These are phyloP conservation scores for Yponomeuta cagnagella DNA, from an alignment of 2,888 invertebrate genomes.

Conservation along the genomic window DNA sequence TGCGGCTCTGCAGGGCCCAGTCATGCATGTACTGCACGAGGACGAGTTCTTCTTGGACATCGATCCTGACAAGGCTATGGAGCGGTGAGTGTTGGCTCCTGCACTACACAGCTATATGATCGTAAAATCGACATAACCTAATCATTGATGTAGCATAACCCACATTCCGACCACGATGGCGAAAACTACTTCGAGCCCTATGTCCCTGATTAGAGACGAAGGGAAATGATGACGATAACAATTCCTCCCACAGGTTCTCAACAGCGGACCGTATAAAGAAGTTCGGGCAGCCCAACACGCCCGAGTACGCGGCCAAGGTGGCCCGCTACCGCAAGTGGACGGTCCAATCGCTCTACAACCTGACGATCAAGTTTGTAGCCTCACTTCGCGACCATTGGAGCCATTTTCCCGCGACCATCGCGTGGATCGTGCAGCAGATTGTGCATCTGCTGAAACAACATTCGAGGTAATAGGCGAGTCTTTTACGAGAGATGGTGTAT, in stretches of 20 bases:
- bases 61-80: slow-evolving; percentile 89
- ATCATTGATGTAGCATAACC: no score
- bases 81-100: slow-evolving; percentile 63
- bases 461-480: slow-evolving; percentile 40
- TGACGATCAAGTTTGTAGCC: slow-evolving; percentile 87
- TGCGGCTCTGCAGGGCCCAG: slow-evolving; percentile 92
- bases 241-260: slow-evolving; percentile 43
- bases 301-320: slow-evolving; percentile 83
- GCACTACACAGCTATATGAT: not conserved
- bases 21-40: slow-evolving; percentile 92
- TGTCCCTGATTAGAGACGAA: no score
- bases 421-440: slow-evolving; percentile 93
- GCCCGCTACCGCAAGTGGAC: slow-evolving; percentile 87
- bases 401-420: slow-evolving; percentile 91
- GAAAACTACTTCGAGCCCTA: no score
- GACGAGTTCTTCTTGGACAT: slow-evolving; percentile 94
- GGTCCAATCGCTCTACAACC: slow-evolving; percentile 84
- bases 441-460: slow-evolving; percentile 73
- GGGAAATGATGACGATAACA: not conserved
- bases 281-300: slow-evolving; percentile 85
- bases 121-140: no score
- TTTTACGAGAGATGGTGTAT: not conserved
- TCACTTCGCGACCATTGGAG: slow-evolving; percentile 90
- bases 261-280: slow-evolving; percentile 76
- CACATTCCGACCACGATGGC: no score